These are phyloP conservation scores for Thyatira batis DNA, from an alignment of 2,888 invertebrate genomes.

Conservation along the genomic window DNA sequence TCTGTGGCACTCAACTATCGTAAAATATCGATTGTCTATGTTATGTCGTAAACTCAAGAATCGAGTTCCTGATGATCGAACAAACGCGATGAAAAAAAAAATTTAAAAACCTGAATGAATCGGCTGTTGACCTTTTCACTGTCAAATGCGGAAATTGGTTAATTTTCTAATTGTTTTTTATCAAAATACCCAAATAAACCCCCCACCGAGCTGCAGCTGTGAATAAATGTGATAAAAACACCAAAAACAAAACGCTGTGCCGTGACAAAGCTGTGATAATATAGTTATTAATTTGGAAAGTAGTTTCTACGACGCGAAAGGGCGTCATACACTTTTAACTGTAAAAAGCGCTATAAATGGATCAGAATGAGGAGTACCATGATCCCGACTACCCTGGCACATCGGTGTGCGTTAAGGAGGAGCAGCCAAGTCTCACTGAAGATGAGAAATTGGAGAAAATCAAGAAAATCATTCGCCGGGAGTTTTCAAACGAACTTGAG, in stretches of 20 bases:
- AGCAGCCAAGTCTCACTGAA: slow-evolving; percentile 43
- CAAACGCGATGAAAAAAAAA: slow-evolving; percentile 12
- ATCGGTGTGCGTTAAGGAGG: slow-evolving; percentile 46
- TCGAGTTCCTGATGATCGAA: neutral
- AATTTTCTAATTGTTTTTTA: slow-evolving; percentile 51
- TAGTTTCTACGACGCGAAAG: slow-evolving; percentile 38
- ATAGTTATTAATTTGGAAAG: slow-evolving; percentile 20
- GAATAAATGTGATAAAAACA: slow-evolving; percentile 45
- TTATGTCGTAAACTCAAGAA: too few species aligned
- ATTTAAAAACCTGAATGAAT: slow-evolving; percentile 43
- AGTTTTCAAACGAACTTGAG: slow-evolving; percentile 87
- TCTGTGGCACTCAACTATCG: too few species aligned
- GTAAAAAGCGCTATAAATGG: slow-evolving; percentile 57
- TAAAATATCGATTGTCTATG: too few species aligned
- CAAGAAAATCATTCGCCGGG: slow-evolving; percentile 84
- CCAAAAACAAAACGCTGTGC: slow-evolving; percentile 26
- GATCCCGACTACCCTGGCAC: slow-evolving; percentile 83
- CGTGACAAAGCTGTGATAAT: slow-evolving; percentile 21
- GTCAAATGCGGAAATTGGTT: slow-evolving; percentile 70
- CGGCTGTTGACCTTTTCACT: slow-evolving; percentile 73
- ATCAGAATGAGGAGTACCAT: slow-evolving; percentile 76
- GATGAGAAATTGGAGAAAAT: slow-evolving; percentile 78
- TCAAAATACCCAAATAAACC: slow-evolving; percentile 29
- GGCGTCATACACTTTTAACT: slow-evolving; percentile 53
- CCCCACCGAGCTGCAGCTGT: slow-evolving; percentile 41